Base-by-base conservation (phyloP, 23 tunicate genomes). In the Pegea sp. region DNA sequence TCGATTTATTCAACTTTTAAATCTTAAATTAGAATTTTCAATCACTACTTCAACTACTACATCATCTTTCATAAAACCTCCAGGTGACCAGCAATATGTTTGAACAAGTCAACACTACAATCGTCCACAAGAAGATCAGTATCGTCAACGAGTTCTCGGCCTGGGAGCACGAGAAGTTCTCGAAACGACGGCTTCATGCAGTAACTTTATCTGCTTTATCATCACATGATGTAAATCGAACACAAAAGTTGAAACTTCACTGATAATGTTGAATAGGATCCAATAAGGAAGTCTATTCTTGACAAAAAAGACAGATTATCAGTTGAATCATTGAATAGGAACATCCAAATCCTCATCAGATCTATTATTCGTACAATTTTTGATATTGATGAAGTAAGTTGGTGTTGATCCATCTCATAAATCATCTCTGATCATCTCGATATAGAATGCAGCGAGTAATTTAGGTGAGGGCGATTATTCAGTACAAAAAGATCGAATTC, bases 161-260 rank as follows among this genome's bases (percentile, higher is more conserved):
- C 20, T 81, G 93, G 93, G 93, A 81, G 43, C 93, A 81, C 50
- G 93, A 81, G 43, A 62, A 71, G 11, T 81, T 28, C 31, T 72
- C 93, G 0, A 81, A 67, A 44, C 63, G 80, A 2, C 65, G 78
- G 31, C 63, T 81, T 1, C 93, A 69, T 8, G 93, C 93, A 38
- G 80, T 67, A 26, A 81, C 93, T 18, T 33, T 81, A 24, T 81
- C 93, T 13, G 56, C 93, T 2, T 30, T 81, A 2, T 66, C 54
- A n/a, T 8, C 57, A 8, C 55, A 66, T 58, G 80, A 72, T 27
- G 93, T 81, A 29, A 63, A 68, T 53, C 8, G 18, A 51, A 42
- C 28, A n/a, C n/a, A n/a, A n/a, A n/a, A n/a, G n/a, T n/a, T n/a
- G n/a, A n/a, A n/a, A n/a, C n/a, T n/a, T n/a, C n/a, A n/a, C n/a